These are phyloP conservation scores for Pycnomerus fuliginosus DNA, from an alignment of 2,888 invertebrate genomes.

Conservation along the genomic window DNA sequence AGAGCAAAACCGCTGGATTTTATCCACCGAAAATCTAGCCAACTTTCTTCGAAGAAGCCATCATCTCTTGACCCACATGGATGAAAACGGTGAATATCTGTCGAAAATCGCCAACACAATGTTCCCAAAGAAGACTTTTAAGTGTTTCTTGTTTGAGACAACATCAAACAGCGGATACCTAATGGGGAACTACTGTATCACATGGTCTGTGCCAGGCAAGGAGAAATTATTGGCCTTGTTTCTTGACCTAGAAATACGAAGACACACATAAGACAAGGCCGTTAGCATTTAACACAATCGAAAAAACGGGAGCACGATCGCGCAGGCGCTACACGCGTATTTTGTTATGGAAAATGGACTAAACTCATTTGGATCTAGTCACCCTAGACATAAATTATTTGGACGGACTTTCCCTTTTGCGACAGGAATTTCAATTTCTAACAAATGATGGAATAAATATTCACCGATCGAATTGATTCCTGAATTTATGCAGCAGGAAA, in stretches of 20 bases:
- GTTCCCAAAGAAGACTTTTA: constrained; percentile 25
- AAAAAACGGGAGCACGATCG: constrained; percentile 40
- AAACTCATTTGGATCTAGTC: constrained; percentile 7
- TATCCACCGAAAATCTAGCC: constrained; percentile 33
- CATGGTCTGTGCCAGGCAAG: constrained; percentile 27
- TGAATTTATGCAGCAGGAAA: too few species aligned
- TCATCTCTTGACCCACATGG: constrained; percentile 37
- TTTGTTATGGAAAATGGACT: constrained; percentile 16
- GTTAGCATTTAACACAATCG: constrained; percentile 38
- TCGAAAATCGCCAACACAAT: constrained; percentile 37
- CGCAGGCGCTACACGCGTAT: constrained; percentile 28
- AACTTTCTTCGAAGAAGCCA: constrained; percentile 42
- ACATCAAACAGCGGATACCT: constrained; percentile 22
- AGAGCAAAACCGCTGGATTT: constrained; percentile 15
- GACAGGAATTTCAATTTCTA: too few species aligned
- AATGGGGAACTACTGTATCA: constrained; percentile 44
- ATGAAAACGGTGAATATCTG: constrained; percentile 25
- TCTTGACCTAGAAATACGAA: constrained; percentile 55
- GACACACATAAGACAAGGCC: constrained; percentile 53
- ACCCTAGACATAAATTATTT: constrained; percentile 7
- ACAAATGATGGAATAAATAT: too few species aligned
- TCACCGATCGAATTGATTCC: too few species aligned
- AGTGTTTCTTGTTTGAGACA: constrained; percentile 25
- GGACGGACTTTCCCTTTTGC: constrained; percentile 11
- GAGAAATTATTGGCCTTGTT: constrained; percentile 57